phyloP scores from a whole-genome alignment of 2,888 invertebrate species.

The Macrosoma leucophasiata region DNA sequence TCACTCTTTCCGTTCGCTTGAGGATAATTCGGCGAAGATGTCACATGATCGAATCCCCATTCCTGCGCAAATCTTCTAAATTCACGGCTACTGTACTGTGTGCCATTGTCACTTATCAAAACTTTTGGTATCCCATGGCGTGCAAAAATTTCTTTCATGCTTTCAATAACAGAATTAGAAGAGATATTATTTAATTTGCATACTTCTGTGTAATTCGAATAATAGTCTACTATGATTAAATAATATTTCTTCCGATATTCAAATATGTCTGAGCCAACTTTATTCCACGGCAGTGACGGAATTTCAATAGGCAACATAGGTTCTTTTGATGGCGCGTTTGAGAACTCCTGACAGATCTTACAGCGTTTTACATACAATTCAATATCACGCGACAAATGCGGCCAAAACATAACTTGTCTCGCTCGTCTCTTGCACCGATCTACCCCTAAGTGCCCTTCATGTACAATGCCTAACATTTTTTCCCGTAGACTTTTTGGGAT shows the following conservation, averaged over 20 bases:
- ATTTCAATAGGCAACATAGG: constrained; percentile 12
- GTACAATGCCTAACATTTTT: constrained; percentile 2
- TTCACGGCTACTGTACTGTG: constrained; percentile 4
- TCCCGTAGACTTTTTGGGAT: constrained; percentile 6
- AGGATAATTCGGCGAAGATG: constrained; percentile 21
- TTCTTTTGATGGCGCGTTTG: constrained; percentile 8
- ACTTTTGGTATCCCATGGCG: constrained; percentile 1
- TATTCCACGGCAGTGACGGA: constrained; percentile 11
- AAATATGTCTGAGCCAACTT: constrained; percentile 15
- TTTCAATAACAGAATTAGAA: constrained; percentile 3
- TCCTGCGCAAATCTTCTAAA: constrained; percentile 17
- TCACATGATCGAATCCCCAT: constrained; percentile 23
- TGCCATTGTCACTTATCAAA: constrained; percentile 8
- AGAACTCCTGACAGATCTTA: background rate
- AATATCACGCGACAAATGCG: constrained; percentile 17
- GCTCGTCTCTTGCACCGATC: constrained; percentile 18
- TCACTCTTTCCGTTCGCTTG: constrained; percentile 25
- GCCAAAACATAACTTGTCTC: constrained; percentile 22
- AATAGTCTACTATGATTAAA: constrained; percentile 12
- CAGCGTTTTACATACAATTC: constrained; percentile 15
- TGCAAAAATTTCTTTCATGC: constrained; percentile 1
- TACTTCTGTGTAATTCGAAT: constrained; percentile 11
- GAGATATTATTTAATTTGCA: constrained; percentile 1
- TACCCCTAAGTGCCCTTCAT: too few relatives aligned
- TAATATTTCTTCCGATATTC: constrained; percentile 8